Conservation (phyloP, 2,113 vertebrate genomes). For the Melanocharis versteri region DNA sequence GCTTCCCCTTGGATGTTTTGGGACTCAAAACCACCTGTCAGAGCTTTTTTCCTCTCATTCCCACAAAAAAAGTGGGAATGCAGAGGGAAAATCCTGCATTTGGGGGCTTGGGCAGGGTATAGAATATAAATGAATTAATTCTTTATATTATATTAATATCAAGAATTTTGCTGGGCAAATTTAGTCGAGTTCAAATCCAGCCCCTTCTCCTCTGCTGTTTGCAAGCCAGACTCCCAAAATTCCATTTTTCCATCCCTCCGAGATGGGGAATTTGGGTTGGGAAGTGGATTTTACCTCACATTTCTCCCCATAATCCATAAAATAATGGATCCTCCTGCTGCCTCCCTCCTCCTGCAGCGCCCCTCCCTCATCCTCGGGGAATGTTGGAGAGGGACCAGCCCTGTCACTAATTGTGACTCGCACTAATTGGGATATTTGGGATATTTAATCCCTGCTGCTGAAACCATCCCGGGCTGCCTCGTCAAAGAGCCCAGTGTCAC, state of each 20-base stretch:
- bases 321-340: fast-evolving
- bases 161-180: too few species aligned
- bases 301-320: fast-evolving
- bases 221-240: neutral
- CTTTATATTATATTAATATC: too few species aligned
- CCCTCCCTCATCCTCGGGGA: neutral
- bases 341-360: neutral
- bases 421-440: constrained; percentile 57
- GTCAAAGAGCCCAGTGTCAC: constrained; percentile 40
- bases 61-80: neutral
- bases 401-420: neutral
- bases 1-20: neutral
- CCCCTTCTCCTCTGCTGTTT: neutral
- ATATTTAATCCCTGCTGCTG: constrained; percentile 51
- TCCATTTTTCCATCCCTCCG: neutral
- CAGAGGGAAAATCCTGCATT: neutral
- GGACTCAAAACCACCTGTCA: too few species aligned
- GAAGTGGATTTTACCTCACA: fast-evolving
- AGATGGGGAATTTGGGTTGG: neutral
- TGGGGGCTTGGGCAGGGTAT: neutral
- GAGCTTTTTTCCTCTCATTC: neutral
- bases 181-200: fast-evolving
- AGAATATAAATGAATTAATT: neutral
- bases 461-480: neutral
- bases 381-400: neutral